A percentile compares a stretch with the other conserved stretches of the same genome.
phyloP scores from a whole-genome alignment of 2,113 vertebrate species.

The Hippocampus comes region DNA sequence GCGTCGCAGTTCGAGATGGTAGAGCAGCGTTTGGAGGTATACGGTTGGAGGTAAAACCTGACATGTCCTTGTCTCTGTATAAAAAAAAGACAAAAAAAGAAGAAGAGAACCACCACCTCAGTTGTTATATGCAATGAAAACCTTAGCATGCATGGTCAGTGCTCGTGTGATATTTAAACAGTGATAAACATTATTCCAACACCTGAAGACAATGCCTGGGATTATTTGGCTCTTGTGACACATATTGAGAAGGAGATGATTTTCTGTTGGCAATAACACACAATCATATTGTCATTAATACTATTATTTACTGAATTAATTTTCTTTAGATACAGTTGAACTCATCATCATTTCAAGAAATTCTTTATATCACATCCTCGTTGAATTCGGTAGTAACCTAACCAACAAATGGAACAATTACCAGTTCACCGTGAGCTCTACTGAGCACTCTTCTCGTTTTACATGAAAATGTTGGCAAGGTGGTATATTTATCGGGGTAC shows the following conservation, averaged over 20 bases:
- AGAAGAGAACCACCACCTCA: background rate
- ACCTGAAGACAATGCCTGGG: background rate
- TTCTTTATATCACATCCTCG: background rate
- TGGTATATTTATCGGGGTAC: background rate
- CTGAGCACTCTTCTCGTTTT: background rate
- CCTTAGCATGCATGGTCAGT: no score
- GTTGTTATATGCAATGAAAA: background rate
- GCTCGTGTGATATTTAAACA: background rate
- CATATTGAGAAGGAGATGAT: background rate
- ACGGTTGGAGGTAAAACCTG: conserved; percentile 6
- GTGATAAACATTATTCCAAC: background rate
- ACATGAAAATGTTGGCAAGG: background rate
- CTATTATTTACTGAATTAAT: background rate
- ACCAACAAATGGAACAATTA: background rate
- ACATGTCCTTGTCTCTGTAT: conserved; percentile 4
- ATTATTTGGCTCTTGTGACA: conserved; percentile 6
- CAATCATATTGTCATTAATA: background rate
- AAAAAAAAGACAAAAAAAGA: background rate
- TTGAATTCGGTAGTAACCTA: background rate
- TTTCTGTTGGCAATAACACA: background rate
- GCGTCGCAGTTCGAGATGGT: background rate
- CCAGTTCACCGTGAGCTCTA: background rate
- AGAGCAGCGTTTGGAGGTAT: conserved; percentile 7
- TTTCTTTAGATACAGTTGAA: background rate
- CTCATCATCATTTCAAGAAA: background rate